Percentiles rank a stretch among this genome's conserved stretches.
phyloP scores from a whole-genome alignment of 1,140 invertebrate genomes.

The Drosophila triauraria region DNA sequence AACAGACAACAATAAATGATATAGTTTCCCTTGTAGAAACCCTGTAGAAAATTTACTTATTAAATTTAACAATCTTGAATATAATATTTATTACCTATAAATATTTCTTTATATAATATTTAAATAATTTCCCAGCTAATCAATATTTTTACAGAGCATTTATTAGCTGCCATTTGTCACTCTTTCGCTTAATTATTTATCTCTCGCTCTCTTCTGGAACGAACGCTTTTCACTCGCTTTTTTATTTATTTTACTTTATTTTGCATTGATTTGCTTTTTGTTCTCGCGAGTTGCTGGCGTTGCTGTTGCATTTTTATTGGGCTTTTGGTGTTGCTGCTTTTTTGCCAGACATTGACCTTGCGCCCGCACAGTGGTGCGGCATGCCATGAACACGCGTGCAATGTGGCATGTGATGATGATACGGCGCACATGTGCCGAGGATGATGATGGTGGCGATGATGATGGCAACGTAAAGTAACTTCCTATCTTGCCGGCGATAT shows the following conservation, averaged over 20 bases:
- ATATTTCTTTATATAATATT: background rate
- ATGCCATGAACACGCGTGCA: slow-evolving; percentile 19
- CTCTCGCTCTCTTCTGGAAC: slow-evolving; percentile 20
- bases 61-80: fast-evolving
- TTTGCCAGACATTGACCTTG: slow-evolving; percentile 77
- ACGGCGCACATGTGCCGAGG: slow-evolving; percentile 15
- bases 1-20: too few species aligned
- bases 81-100: too few species aligned
- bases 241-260: background rate
- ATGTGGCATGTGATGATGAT: slow-evolving; percentile 6
- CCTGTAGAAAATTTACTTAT: background rate
- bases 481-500: slow-evolving; percentile 30
- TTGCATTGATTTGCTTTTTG: slow-evolving; percentile 14
- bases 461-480: slow-evolving; percentile 30
- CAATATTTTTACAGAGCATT: background rate
- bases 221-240: slow-evolving; percentile 33
- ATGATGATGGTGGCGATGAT: slow-evolving; percentile 2
- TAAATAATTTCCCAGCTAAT: background rate
- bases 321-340: slow-evolving; percentile 8
- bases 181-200: slow-evolving; percentile 4
- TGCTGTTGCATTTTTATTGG: slow-evolving; percentile 16
- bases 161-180: background rate
- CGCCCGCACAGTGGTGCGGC: slow-evolving; percentile 65
- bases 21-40: too few species aligned
- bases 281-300: slow-evolving; percentile 16